Conservation (phyloP, 2,888 invertebrate species). For the Timandra comae region DNA sequence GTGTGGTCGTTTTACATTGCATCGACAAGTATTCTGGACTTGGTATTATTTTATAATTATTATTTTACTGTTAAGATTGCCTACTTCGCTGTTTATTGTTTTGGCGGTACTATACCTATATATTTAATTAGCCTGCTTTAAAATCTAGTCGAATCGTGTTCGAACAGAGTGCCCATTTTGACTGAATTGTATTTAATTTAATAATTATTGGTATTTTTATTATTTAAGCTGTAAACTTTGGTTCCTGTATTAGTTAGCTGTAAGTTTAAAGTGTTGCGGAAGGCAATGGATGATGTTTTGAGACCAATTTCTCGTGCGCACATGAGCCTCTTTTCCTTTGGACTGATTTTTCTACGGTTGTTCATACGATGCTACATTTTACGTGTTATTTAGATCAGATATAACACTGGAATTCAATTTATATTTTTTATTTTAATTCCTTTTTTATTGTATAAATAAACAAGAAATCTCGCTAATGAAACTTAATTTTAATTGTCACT, state of each 20-base stretch:
- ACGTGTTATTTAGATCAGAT: slow-evolving; percentile 2
- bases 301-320: slow-evolving; percentile 43
- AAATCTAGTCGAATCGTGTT: slow-evolving; percentile 24
- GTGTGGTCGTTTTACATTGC: too few relatives aligned
- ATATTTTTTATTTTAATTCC: slow-evolving; percentile 37
- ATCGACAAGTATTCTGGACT: too few relatives aligned
- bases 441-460: slow-evolving; percentile 48
- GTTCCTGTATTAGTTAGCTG: slow-evolving; percentile 47
- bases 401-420: slow-evolving; percentile 22
- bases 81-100: too few relatives aligned
- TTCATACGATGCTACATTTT: slow-evolving; percentile 3
- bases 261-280: slow-evolving; percentile 42
- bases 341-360: slow-evolving; percentile 58
- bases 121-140: too few relatives aligned
- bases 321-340: slow-evolving; percentile 39
- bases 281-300: slow-evolving; percentile 27
- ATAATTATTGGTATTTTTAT: slow-evolving; percentile 29
- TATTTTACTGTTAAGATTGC: too few relatives aligned
- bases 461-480: slow-evolving; percentile 29
- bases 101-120: too few relatives aligned
- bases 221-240: slow-evolving; percentile 31
- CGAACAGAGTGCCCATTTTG: slow-evolving; percentile 22
- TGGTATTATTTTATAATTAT: too few relatives aligned
- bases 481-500: slow-evolving; percentile 64
- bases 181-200: slow-evolving; percentile 31